A percentile compares a stretch with the other conserved stretches of the same genome.
These are phyloP conservation scores for cattle (Bos taurus) DNA, from an alignment of 2,113 vertebrate species.

Conservation along the genomic window ARS-UCD2.0 NC_037348.1:65048501-65049000, in stretches of 20 bases:
- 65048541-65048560: neutral
- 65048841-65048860: neutral
- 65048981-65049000: neutral
- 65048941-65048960: neutral
- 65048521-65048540: neutral
- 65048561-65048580: neutral
- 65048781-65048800: neutral
- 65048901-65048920: neutral
- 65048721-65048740: neutral
- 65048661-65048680: neutral
- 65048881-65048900: neutral
- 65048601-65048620: fast-evolving
- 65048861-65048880: neutral
- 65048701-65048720: neutral
- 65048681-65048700: neutral
- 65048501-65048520: neutral
- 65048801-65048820: neutral
- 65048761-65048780: neutral
- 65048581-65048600: too few relatives aligned
- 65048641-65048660: neutral
- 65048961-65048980: neutral
- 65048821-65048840: neutral
- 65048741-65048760: neutral
- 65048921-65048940: neutral
- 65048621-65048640: too few relatives aligned